Evolutionary conservation across 30 jellyfish, hydroid and myxozoan genomes (phyloP), one percentile per base, ranked within the genome.

Genomic region (Sanderia malayensis): DNA sequence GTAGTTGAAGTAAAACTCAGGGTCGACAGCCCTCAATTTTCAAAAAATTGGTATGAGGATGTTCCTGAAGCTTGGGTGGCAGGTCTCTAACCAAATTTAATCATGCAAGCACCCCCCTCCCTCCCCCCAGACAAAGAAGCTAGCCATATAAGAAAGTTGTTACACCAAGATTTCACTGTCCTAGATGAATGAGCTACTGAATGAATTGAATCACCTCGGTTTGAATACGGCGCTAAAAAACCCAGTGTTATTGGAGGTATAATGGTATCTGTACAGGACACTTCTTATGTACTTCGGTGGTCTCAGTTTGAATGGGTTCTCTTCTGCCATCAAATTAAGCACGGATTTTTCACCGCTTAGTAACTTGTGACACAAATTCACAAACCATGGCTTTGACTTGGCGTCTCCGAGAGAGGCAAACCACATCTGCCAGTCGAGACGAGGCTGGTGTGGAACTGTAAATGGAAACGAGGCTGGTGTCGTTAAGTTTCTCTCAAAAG

Each of bases 371-470:
- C 44, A 10, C 46, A 83, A 74, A 18, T 83, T 80, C 25, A 83
- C 58, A 41, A 83, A 83, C 95, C 95, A 83, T 0, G 88, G 87
- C 45, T 73, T 83, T 0, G 88, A 46, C 0, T 21, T 22, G 59
- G 28, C 73, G 26, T 83, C 95, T 19, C 33, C 79, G 0, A 62
- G 30, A 2, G 95, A 80, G 1, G 95, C 95, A 30, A 73, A 83
- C 85, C 95, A 73, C 95, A 83, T 83, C 58, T 83, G 95, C 95
- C 88, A 83, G 61, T 83, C 95, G 46, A 83, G 71, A 74, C 95
- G 95, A 57, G 95, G 95, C 19, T 83, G 95, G 61, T 83, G 95
- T 0, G 95, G 95, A 32, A 74, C 95, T 83, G 53, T 11, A 25
- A 46, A 7, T 10, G 23, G 22, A 10, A 23, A 34, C n/a, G 47